Evolutionary conservation across 2,888 invertebrate genomes (phyloP).

Genomic region (Scotopteryx bipunctaria): DNA sequence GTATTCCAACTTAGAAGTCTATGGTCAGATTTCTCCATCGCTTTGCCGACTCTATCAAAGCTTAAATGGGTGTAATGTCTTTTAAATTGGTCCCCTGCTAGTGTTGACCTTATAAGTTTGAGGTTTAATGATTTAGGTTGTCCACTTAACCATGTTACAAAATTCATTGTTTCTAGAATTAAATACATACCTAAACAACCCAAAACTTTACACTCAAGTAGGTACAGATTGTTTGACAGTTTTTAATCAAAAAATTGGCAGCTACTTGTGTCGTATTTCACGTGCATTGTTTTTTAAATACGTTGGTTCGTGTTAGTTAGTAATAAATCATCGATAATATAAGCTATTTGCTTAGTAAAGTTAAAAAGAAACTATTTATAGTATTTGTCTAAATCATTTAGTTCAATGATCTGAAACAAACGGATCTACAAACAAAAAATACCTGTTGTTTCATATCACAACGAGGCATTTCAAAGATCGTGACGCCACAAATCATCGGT

Average conservation of each 20-base stretch:
- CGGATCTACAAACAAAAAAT: conserved; percentile 35
- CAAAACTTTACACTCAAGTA: too few relatives aligned
- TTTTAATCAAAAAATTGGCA: too few relatives aligned
- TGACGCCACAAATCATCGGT: conserved; percentile 65
- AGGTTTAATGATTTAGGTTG: conserved; percentile 43
- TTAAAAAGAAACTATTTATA: too few relatives aligned
- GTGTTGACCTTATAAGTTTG: conserved; percentile 36
- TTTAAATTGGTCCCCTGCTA: conserved; percentile 56
- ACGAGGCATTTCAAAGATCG: conserved; percentile 56
- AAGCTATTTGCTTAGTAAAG: too few relatives aligned
- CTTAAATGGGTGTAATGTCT: conserved; percentile 47
- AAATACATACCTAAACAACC: background rate
- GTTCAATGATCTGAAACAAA: conserved; percentile 33
- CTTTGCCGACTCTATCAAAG: conserved; percentile 13
- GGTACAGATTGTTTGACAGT: too few relatives aligned
- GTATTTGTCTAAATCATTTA: conserved; percentile 18
- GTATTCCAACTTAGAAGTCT: conserved; percentile 3
- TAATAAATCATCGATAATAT: too few relatives aligned
- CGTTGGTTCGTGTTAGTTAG: too few relatives aligned
- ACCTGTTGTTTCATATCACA: conserved; percentile 49
- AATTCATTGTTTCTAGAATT: conserved; percentile 3
- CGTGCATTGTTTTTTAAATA: too few relatives aligned
- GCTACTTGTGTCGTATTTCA: too few relatives aligned
- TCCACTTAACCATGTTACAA: conserved; percentile 13
- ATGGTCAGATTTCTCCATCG: conserved; percentile 15